Evolutionary conservation across 2,888 invertebrate species (phyloP).

Genomic region (Stenodera caucasica): DNA sequence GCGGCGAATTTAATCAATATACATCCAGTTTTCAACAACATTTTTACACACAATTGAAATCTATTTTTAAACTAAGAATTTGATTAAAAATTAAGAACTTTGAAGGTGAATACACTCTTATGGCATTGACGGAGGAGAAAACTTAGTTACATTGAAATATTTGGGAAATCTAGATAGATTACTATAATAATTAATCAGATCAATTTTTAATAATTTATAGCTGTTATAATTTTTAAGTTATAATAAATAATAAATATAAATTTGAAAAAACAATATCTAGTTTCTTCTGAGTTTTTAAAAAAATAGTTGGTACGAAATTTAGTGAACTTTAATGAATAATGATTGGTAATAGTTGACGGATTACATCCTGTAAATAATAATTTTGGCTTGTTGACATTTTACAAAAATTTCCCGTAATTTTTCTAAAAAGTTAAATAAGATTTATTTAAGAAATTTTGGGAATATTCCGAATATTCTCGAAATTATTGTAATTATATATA

Average conservation of each 20-base stretch:
- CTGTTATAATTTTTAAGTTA: no score
- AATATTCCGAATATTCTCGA: no score
- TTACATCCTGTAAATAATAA: neutral
- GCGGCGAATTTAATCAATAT: neutral
- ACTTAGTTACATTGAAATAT: no score
- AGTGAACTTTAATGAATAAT: no score
- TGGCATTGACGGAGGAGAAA: neutral
- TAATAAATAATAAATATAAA: no score
- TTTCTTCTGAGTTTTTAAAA: no score
- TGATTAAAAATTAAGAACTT: neutral
- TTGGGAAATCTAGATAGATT: no score
- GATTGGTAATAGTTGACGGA: neutral
- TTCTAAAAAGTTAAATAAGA: neutral
- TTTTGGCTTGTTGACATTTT: conserved; percentile 5
- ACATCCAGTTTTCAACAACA: neutral
- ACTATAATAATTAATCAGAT: no score
- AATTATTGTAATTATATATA: no score
- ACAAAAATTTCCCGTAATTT: conserved; percentile 5
- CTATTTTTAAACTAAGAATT: neutral
- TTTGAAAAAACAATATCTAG: no score
- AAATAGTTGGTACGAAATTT: no score
- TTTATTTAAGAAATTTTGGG: neutral
- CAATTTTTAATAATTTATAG: no score
- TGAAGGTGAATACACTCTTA: neutral
- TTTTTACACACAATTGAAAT: neutral